These are phyloP conservation scores for Piliocolobus tephrosceles DNA, from an alignment of 2,113 vertebrate species.

Conservation along the genomic window DNA sequence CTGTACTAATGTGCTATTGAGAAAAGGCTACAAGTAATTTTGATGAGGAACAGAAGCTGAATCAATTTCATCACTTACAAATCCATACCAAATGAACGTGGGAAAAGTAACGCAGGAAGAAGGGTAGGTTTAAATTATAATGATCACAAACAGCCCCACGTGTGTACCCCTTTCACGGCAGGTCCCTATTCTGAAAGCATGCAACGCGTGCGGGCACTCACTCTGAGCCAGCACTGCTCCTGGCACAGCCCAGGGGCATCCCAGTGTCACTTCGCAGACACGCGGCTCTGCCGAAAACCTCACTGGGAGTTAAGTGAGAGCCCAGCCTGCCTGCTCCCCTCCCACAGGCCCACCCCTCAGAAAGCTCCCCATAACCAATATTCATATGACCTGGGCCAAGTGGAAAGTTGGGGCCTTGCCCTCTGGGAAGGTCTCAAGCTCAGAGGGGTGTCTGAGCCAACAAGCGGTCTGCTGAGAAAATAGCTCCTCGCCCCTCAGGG, in stretches of 20 bases:
- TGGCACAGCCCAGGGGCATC: no score
- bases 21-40: not conserved
- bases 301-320: not conserved
- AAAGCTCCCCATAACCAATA: not conserved
- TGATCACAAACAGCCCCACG: fast-evolving
- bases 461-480: not conserved
- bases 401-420: fast-evolving
- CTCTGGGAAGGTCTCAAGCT: not conserved
- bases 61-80: not conserved
- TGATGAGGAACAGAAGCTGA: not conserved
- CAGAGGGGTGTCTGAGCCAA: no score
- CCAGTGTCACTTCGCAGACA: not conserved
- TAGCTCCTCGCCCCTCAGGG: not conserved
- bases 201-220: fast-evolving
- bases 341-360: not conserved
- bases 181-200: fast-evolving
- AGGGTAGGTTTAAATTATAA: not conserved
- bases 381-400: no score
- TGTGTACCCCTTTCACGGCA: fast-evolving
- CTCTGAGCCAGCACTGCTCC: not conserved
- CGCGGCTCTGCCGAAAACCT: fast-evolving
- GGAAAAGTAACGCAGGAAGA: not conserved
- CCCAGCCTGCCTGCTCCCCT: not conserved
- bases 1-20: fast-evolving
- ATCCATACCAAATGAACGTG: not conserved